These are phyloP conservation scores for Seriola rivoliana DNA, from an alignment of 2,113 vertebrate species.

Conservation along the genomic window DNA sequence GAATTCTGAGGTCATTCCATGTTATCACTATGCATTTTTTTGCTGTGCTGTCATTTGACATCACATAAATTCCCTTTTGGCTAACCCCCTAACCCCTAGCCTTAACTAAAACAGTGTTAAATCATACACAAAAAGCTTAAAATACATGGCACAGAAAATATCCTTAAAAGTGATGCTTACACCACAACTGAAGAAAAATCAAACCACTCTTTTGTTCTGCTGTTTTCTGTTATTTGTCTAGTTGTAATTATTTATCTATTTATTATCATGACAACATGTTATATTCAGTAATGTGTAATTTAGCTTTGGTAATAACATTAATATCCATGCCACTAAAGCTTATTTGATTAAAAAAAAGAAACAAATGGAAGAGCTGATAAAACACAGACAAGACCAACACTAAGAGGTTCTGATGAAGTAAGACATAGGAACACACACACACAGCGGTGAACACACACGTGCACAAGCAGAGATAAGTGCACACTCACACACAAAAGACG, in stretches of 20 bases:
- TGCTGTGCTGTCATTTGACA: not conserved
- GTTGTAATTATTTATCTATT: not conserved
- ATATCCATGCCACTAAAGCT: constrained; percentile 5
- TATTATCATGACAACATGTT: not conserved
- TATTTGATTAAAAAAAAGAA: constrained; percentile 26
- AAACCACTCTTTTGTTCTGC: not conserved
- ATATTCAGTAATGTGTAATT: constrained; percentile 29
- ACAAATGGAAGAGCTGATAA: constrained; percentile 29
- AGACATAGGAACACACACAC: constrained; percentile 6
- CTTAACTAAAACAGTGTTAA: not conserved
- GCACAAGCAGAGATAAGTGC: constrained; percentile 35
- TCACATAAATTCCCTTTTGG: not conserved
- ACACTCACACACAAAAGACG: constrained; percentile 42
- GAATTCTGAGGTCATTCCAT: not conserved
- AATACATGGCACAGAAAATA: not conserved
- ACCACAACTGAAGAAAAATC: constrained; percentile 11
- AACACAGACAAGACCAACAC: constrained; percentile 21
- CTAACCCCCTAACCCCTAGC: not conserved
- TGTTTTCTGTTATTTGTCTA: not conserved
- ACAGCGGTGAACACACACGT: not conserved
- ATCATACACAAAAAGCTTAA: not conserved
- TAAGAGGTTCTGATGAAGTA: constrained; percentile 46
- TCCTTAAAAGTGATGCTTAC: not conserved
- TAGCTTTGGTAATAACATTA: constrained; percentile 18
- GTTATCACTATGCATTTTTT: not conserved